Evolutionary conservation across 2,888 invertebrate species (phyloP).

Genomic region (Nysson spinosus): DNA sequence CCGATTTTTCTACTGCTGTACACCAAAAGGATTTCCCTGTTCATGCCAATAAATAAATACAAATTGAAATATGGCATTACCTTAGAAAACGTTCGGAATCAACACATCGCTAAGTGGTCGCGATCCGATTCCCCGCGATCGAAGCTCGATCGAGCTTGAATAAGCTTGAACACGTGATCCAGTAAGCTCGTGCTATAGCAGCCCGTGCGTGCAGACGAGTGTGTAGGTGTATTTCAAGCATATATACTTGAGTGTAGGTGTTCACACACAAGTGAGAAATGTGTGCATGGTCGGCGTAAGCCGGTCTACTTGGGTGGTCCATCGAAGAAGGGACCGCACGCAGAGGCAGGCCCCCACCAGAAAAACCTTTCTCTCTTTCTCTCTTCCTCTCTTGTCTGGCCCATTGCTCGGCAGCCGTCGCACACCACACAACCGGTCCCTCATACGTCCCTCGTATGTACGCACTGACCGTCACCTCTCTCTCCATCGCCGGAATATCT

Average conservation of each 20-base stretch:
- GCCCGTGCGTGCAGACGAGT: conserved; percentile 51
- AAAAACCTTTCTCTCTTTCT: conserved; percentile 64
- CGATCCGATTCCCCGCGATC: conserved; percentile 24
- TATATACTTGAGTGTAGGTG: conserved; percentile 47
- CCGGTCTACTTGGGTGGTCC: conserved; percentile 77
- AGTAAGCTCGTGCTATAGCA: conserved; percentile 12
- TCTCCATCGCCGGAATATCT: conserved; percentile 72
- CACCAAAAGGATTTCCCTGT: too few relatives aligned
- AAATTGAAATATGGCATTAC: too few relatives aligned
- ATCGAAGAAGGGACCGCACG: conserved; percentile 77
- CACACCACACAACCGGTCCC: conserved; percentile 34
- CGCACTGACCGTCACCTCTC: conserved; percentile 54
- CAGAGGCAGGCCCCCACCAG: conserved; percentile 74
- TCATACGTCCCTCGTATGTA: conserved; percentile 54
- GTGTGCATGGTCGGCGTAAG: conserved; percentile 66
- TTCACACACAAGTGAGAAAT: conserved; percentile 20
- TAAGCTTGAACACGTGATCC: conserved; percentile 34
- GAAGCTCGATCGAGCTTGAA: conserved; percentile 16
- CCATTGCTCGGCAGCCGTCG: conserved; percentile 46
- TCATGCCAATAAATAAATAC: too few relatives aligned
- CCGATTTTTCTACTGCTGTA: too few relatives aligned
- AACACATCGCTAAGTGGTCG: conserved; percentile 46
- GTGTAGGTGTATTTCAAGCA: conserved; percentile 57
- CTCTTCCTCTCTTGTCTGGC: conserved; percentile 11
- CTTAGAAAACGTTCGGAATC: conserved; percentile 35